phyloP scores from a whole-genome alignment of 2,797 vertebrate genomes.

The Gambelia wislizenii region DNA sequence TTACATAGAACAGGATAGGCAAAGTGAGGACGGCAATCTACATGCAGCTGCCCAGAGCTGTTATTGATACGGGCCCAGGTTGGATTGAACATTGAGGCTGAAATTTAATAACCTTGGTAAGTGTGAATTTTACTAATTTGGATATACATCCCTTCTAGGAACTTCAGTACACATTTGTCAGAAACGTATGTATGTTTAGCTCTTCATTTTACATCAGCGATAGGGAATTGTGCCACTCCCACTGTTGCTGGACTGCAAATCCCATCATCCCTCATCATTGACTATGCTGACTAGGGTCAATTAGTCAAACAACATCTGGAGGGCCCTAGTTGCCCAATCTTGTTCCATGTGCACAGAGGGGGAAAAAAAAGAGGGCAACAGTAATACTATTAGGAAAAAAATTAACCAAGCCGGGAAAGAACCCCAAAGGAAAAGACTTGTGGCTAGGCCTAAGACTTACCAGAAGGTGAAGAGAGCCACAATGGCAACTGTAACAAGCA shows the following conservation, averaged over 20 bases:
- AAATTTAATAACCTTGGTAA: too few species aligned
- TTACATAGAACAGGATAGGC: too few species aligned
- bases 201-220: background rate
- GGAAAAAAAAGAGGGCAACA: background rate
- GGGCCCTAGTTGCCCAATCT: too few species aligned
- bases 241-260: too few species aligned
- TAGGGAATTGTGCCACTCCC: too few species aligned
- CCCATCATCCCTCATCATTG: too few species aligned
- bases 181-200: background rate
- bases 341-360: too few species aligned
- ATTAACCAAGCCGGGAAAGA: background rate
- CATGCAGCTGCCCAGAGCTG: too few species aligned
- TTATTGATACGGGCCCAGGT: background rate
- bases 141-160: background rate
- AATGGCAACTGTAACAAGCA: conserved; percentile 87
- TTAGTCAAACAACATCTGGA: too few species aligned
- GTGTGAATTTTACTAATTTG: too few species aligned
- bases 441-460: conserved; percentile 75
- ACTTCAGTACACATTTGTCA: background rate
- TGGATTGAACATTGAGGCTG: background rate
- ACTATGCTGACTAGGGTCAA: too few species aligned
- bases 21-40: too few species aligned
- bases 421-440: background rate
- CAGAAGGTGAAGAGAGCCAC: conserved; percentile 94
- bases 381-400: background rate